A percentile compares a stretch with the other conserved stretches of the same genome.
Conservation (phyloP, 2,113 vertebrate species). For the Laterallus jamaicensis region DNA sequence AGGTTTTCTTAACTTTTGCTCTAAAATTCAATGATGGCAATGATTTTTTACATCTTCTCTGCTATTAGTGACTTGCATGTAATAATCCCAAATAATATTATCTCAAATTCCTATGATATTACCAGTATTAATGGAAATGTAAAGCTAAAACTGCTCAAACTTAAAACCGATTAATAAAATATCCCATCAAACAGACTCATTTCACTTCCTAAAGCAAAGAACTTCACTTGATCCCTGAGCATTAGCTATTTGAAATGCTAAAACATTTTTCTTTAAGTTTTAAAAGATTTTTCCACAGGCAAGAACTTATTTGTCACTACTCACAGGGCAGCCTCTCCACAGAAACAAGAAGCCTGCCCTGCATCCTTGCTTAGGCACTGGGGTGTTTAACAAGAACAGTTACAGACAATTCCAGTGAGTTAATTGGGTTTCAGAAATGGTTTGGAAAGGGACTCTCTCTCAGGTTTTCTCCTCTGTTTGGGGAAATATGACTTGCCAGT, state of each 20-base stretch:
- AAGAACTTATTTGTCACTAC: conserved; percentile 44
- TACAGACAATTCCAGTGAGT: not conserved
- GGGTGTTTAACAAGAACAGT: not conserved
- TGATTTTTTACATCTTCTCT: conserved; percentile 59
- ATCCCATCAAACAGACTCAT: conserved; percentile 33
- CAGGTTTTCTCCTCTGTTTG: not conserved
- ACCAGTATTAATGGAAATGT: conserved; percentile 53
- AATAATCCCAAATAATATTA: conserved; percentile 39
- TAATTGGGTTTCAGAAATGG: not conserved
- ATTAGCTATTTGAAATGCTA: conserved; percentile 62
- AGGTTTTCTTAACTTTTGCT: conserved; percentile 6
- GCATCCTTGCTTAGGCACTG: not conserved
- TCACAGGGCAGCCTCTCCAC: not conserved
- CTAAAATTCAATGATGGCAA: conserved; percentile 21
- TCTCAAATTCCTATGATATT: conserved; percentile 24
- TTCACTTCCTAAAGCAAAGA: conserved; percentile 61
- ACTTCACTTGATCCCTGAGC: conserved; percentile 41
- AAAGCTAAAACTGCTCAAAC: conserved; percentile 56
- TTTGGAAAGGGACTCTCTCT: not conserved
- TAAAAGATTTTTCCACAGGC: conserved; percentile 31
- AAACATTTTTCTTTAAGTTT: conserved; percentile 38
- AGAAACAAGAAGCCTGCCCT: not conserved
- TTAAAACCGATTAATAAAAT: conserved; percentile 62
- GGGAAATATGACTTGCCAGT: not conserved
- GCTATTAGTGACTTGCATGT: conserved; percentile 36